phyloP scores from a whole-genome alignment of 2,888 invertebrate species.

The Folsomia manolachei region DNA sequence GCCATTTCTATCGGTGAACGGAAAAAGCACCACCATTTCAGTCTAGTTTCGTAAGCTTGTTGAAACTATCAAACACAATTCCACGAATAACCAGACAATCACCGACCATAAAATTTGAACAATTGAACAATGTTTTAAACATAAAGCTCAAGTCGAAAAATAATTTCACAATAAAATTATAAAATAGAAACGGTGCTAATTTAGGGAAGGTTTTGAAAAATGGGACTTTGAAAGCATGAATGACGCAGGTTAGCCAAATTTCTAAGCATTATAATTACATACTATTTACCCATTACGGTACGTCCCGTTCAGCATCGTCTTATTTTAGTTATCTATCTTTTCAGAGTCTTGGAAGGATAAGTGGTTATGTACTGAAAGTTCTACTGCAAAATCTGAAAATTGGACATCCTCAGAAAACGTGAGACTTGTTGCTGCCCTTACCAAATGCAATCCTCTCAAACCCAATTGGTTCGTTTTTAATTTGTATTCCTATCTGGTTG shows the following conservation, averaged over 20 bases:
- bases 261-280: no score
- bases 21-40: no score
- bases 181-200: no score
- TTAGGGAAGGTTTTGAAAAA: neutral
- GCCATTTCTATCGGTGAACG: no score
- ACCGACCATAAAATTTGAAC: neutral
- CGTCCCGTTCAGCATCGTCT: no score
- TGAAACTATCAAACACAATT: neutral
- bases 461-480: neutral
- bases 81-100: neutral
- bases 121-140: neutral
- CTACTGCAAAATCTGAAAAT: neutral
- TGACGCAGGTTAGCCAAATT: slow-evolving; percentile 1
- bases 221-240: neutral
- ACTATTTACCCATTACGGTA: no score
- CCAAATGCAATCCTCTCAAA: neutral
- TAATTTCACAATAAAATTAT: no score
- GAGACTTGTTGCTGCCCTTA: neutral
- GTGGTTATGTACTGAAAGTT: neutral
- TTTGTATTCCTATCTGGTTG: neutral
- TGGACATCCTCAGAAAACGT: slow-evolving; percentile 1
- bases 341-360: neutral
- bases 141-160: no score
- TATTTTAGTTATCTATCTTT: no score
- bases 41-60: no score